phyloP scores from a whole-genome alignment of 2,888 invertebrate species.

The Cybosia mesomella region DNA sequence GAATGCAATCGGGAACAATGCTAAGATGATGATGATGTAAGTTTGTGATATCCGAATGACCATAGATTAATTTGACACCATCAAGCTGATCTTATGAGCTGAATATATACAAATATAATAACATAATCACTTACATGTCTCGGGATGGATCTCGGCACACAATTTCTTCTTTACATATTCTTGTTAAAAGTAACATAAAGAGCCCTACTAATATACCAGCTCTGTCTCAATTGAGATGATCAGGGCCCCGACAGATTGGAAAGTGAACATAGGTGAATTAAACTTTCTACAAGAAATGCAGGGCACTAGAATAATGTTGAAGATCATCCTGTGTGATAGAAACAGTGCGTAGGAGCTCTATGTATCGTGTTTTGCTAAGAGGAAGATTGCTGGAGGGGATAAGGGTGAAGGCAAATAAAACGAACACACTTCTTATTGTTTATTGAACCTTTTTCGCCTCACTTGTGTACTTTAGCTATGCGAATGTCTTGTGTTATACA shows the following conservation, averaged over 20 bases:
- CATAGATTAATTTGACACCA: not conserved
- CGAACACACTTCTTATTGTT: slow-evolving; percentile 48
- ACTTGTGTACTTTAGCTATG: slow-evolving; percentile 9
- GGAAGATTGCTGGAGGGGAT: not conserved
- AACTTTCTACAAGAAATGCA: not conserved
- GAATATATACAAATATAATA: not conserved
- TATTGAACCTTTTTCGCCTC: slow-evolving; percentile 36
- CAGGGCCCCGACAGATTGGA: too few relatives aligned
- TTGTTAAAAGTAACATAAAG: slow-evolving; percentile 16
- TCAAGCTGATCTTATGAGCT: not conserved
- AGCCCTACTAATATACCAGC: not conserved
- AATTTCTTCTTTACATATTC: slow-evolving; percentile 15
- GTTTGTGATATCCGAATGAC: too few relatives aligned
- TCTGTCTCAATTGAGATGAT: not conserved
- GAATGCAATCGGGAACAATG: too few relatives aligned
- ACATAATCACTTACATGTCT: slow-evolving; percentile 17
- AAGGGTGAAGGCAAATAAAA: slow-evolving; percentile 45
- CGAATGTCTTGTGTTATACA: not conserved
- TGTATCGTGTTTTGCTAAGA: slow-evolving; percentile 7
- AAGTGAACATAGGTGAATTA: not conserved
- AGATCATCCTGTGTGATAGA: not conserved
- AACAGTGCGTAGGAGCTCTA: slow-evolving; percentile 4
- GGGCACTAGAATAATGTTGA: too few relatives aligned
- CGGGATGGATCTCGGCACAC: not conserved
- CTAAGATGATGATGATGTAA: too few relatives aligned